A percentile compares a stretch with the other conserved stretches of the same genome.
Evolutionary conservation across 2,113 vertebrate species (phyloP).

Genomic region (Onychostruthus taczanowskii): DNA sequence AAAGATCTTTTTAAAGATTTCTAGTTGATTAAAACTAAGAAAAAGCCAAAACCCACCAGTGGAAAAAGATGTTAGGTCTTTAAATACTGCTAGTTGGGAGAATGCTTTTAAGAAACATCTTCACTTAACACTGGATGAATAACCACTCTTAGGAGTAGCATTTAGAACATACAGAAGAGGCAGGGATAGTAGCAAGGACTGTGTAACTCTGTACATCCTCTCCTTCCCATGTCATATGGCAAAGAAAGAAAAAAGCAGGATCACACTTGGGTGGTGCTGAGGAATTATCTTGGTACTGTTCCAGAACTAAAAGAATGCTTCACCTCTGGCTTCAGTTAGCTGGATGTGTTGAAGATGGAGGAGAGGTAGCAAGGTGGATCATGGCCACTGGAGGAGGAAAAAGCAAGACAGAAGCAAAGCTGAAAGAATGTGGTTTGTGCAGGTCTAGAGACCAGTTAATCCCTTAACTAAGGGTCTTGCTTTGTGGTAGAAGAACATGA

Average conservation of each 20-base stretch:
- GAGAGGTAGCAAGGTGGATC: neutral
- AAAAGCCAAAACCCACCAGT: neutral
- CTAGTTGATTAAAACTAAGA: neutral
- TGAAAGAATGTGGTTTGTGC: neutral
- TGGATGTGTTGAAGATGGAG: neutral
- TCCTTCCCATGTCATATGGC: neutral
- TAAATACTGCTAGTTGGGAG: neutral
- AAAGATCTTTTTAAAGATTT: neutral
- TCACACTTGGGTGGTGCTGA: neutral
- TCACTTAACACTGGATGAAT: neutral
- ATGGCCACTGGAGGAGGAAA: neutral
- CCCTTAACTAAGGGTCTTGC: neutral
- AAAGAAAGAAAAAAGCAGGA: neutral
- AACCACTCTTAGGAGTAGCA: neutral
- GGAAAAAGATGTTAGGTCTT: neutral
- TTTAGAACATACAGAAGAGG: neutral
- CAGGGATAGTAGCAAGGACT: neutral
- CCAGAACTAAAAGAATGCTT: neutral
- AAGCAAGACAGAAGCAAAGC: neutral
- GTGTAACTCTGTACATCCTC: neutral
- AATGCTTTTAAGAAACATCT: neutral
- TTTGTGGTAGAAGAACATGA: neutral
- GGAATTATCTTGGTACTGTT: neutral
- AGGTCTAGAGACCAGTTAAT: neutral
- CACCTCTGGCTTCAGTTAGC: neutral